Evolutionary conservation across 92 coral and sea anemone genomes (phyloP).

Genomic region (Palythoa grandiflora): DNA sequence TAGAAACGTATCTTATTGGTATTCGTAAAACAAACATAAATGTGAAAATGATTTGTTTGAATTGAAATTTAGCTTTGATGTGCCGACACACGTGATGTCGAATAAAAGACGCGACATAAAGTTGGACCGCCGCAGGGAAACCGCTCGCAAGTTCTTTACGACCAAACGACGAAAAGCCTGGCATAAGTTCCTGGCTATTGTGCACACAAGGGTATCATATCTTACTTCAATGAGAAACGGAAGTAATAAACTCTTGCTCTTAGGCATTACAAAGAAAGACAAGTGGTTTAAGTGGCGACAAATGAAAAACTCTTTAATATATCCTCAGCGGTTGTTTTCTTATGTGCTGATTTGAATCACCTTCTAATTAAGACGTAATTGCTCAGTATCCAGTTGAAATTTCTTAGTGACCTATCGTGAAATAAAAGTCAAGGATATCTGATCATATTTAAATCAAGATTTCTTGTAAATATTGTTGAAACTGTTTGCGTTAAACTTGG

Average conservation of each 20-base stretch:
- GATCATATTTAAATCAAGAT: not conserved
- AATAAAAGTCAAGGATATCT: not conserved
- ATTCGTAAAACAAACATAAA: conserved; percentile 71
- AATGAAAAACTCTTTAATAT: not conserved
- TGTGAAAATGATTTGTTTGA: conserved; percentile 65
- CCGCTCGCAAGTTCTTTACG: conserved; percentile 13
- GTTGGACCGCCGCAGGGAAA: conserved; percentile 47
- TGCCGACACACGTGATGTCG: conserved; percentile 73
- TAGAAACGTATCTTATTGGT: conserved; percentile 61
- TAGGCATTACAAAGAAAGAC: conserved; percentile 4
- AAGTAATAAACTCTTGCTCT: conserved; percentile 20
- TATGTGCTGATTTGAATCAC: conserved; percentile 11
- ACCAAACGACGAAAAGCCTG: conserved; percentile 17
- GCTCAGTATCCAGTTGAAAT: not conserved
- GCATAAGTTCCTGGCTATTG: conserved; percentile 45
- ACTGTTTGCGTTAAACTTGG: not conserved
- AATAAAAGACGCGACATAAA: conserved; percentile 42
- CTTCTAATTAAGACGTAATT: conserved; percentile 3
- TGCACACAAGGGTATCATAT: conserved; percentile 24
- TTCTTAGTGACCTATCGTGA: not conserved
- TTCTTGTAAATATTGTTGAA: not conserved
- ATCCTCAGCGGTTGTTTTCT: not conserved
- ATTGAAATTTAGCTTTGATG: conserved; percentile 71
- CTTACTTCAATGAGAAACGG: conserved; percentile 29
- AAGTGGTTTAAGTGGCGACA: conserved; percentile 23